phyloP scores from a whole-genome alignment of 2,888 invertebrate genomes.

The Leptura quadrifasciata region DNA sequence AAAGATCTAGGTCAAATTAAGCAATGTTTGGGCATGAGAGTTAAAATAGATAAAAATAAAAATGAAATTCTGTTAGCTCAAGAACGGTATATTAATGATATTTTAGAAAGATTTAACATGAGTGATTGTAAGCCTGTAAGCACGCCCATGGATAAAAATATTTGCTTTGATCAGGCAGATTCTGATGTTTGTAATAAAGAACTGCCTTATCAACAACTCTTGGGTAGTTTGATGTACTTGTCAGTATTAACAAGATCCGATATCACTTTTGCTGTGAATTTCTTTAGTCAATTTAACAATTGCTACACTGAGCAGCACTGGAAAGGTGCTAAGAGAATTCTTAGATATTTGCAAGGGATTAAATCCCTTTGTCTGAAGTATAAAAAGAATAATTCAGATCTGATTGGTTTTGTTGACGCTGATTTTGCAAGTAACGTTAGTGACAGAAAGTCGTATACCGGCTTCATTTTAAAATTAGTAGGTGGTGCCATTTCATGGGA shows the following conservation, averaged over 20 bases:
- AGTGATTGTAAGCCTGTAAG: conserved; percentile 40
- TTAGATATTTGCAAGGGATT: conserved; percentile 49
- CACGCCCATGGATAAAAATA: conserved; percentile 48
- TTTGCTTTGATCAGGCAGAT: conserved; percentile 24
- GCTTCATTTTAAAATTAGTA: too few relatives aligned
- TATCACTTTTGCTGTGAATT: conserved; percentile 44
- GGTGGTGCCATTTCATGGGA: conserved; percentile 56
- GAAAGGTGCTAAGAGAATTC: conserved; percentile 48
- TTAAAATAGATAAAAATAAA: conserved; percentile 19
- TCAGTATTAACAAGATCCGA: background rate
- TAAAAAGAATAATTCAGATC: too few relatives aligned
- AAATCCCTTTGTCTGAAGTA: conserved; percentile 49
- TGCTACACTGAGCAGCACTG: conserved; percentile 41
- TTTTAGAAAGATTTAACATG: conserved; percentile 49
- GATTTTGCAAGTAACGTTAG: conserved; percentile 49
- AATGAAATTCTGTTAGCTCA: conserved; percentile 18
- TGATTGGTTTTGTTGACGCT: conserved; percentile 52
- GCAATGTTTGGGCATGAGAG: too few relatives aligned
- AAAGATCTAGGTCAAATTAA: too few relatives aligned
- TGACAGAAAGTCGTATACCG: conserved; percentile 66
- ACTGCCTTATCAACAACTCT: conserved; percentile 49
- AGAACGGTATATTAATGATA: too few relatives aligned
- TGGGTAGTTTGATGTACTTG: conserved; percentile 51
- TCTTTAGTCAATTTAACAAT: conserved; percentile 50
- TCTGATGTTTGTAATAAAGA: conserved; percentile 5